Conservation (phyloP, 2,888 invertebrate genomes). For the Chrysomela aeneicollis region DNA sequence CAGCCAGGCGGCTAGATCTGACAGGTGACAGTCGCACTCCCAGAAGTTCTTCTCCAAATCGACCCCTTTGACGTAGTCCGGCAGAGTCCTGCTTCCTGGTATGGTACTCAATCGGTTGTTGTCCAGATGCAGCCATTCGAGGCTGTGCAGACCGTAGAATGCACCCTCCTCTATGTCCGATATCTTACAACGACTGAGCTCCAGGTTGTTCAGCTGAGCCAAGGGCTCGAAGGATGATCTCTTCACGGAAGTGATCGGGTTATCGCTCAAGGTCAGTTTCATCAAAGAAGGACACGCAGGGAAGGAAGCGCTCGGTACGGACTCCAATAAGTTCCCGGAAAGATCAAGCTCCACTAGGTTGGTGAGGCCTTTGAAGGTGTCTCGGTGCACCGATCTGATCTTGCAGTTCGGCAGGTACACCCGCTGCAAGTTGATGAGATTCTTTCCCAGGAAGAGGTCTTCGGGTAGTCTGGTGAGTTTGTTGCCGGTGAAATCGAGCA, state of each 20-base stretch:
- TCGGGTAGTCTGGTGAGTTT: conserved; percentile 78
- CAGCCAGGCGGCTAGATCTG: conserved; percentile 81
- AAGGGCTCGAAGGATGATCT: conserved; percentile 78
- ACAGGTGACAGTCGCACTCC: conserved; percentile 86
- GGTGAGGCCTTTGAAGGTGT: conserved; percentile 84
- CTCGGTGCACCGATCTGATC: conserved; percentile 78
- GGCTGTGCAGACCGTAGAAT: conserved; percentile 79
- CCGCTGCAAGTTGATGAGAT: conserved; percentile 85
- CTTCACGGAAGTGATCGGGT: conserved; percentile 77
- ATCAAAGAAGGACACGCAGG: conserved; percentile 81
- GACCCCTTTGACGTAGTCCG: conserved; percentile 74
- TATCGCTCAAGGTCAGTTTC: conserved; percentile 82
- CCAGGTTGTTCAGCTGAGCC: conserved; percentile 79
- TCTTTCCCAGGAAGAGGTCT: conserved; percentile 81
- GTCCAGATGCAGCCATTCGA: conserved; percentile 86
- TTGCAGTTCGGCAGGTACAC: conserved; percentile 83
- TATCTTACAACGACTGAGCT: conserved; percentile 83
- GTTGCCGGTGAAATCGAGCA: conserved; percentile 85
- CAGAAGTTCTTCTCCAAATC: conserved; percentile 87
- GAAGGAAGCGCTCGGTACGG: conserved; percentile 82
- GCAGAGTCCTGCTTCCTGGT: conserved; percentile 74
- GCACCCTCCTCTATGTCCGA: conserved; percentile 80
- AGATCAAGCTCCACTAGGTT: conserved; percentile 91
- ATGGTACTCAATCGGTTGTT: conserved; percentile 81
- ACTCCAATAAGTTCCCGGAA: conserved; percentile 80